Percentiles rank a stretch among this genome's conserved stretches.
Conservation (phyloP, 2,797 vertebrate species). For the Craterocephalus amniculus region DNA sequence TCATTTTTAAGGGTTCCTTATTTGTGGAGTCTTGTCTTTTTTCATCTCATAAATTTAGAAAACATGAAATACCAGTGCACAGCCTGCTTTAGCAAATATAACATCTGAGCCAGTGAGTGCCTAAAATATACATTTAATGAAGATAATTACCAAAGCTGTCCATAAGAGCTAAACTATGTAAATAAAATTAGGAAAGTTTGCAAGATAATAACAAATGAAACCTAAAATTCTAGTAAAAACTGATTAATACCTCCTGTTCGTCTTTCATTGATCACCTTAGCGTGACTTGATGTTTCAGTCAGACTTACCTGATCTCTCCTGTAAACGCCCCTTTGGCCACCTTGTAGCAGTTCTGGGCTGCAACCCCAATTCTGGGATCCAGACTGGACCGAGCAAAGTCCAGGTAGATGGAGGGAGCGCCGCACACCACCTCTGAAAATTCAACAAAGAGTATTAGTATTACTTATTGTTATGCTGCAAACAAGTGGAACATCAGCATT, state of each 20-base stretch:
- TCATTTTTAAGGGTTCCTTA: neutral
- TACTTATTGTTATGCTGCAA: too few relatives aligned
- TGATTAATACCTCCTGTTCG: neutral
- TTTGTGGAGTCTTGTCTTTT: too few relatives aligned
- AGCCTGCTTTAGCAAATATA: neutral
- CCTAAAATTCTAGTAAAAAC: neutral
- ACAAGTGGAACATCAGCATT: too few relatives aligned
- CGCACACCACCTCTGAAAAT: slow-evolving; percentile 91
- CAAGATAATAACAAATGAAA: neutral
- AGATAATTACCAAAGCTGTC: neutral
- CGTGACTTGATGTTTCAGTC: neutral
- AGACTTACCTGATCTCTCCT: slow-evolving; percentile 91
- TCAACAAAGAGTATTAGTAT: neutral
- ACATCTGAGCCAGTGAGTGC: neutral
- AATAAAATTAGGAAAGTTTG: too few relatives aligned
- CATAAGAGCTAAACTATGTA: neutral
- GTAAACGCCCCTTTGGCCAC: slow-evolving; percentile 93
- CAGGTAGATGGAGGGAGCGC: slow-evolving; percentile 90
- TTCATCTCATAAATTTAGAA: neutral
- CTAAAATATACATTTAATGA: neutral
- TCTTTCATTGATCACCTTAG: neutral
- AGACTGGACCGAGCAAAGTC: slow-evolving; percentile 89
- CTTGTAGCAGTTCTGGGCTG: slow-evolving; percentile 96
- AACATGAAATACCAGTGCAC: neutral
- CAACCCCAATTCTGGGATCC: slow-evolving; percentile 86